Percentiles rank a stretch among this genome's conserved stretches.
These are phyloP conservation scores for Sprattus sprattus DNA, from an alignment of 2,113 vertebrate genomes.

Conservation along the genomic window DNA sequence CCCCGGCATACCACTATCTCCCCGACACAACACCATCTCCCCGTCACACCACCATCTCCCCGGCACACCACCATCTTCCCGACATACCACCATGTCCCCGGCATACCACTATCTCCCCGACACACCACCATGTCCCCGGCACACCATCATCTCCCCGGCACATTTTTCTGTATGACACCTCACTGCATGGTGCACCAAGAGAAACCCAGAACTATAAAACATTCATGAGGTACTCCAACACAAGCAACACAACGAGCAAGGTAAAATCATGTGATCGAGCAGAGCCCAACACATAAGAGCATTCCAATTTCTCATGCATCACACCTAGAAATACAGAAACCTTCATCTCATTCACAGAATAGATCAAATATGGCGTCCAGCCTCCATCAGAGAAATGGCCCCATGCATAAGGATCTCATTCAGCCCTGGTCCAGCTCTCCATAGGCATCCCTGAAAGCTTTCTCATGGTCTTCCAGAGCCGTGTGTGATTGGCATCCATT, in stretches of 20 bases:
- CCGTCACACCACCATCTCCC: too few relatives aligned
- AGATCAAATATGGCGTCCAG: neutral
- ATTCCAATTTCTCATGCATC: neutral
- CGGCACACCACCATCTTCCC: too few relatives aligned
- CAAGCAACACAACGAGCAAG: neutral
- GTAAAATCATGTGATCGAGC: neutral
- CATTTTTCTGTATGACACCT: neutral
- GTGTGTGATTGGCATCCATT: neutral
- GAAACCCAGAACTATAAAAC: neutral
- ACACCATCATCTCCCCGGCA: too few relatives aligned
- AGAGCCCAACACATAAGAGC: neutral
- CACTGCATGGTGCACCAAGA: neutral
- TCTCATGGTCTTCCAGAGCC: neutral
- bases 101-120: too few relatives aligned
- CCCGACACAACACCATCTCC: too few relatives aligned
- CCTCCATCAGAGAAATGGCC: neutral
- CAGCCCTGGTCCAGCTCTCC: slow-evolving; percentile 1
- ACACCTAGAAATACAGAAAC: neutral
- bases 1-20: too few relatives aligned
- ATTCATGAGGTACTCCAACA: neutral
- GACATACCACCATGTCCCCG: too few relatives aligned
- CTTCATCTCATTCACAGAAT: neutral
- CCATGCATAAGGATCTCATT: neutral
- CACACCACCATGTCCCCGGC: too few relatives aligned
- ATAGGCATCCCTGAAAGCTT: neutral